These are phyloP conservation scores for Spea hammondii DNA, from an alignment of 2,797 vertebrate genomes.

Conservation along the genomic window DNA sequence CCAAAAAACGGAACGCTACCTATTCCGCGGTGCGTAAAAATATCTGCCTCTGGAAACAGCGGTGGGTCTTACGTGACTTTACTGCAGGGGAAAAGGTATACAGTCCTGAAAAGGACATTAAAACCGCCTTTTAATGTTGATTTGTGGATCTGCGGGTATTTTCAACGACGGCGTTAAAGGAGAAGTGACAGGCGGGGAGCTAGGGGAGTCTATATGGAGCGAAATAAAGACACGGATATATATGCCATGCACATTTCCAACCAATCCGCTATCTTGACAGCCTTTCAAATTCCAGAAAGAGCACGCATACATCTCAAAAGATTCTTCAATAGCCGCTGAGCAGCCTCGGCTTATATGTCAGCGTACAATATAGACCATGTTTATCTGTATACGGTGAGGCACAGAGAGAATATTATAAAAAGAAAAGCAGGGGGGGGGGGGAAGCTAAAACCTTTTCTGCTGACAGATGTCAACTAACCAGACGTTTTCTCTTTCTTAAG, in stretches of 20 bases:
- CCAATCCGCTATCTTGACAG: conserved; percentile 65
- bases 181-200: conserved; percentile 19
- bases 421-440: conserved; percentile 60
- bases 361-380: conserved; percentile 66
- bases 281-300: conserved; percentile 64
- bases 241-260: conserved; percentile 63
- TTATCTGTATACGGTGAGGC: conserved; percentile 66
- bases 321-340: conserved; percentile 61
- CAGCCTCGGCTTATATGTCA: conserved; percentile 66
- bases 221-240: conserved; percentile 63
- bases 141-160: conserved; percentile 39
- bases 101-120: conserved; percentile 28
- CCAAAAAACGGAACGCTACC: conserved; percentile 55
- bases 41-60: conserved; percentile 50
- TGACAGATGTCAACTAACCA: conserved; percentile 66
- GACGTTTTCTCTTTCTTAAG: conserved; percentile 63
- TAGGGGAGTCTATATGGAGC: background rate
- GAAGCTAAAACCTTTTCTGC: conserved; percentile 62
- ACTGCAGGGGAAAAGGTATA: conserved; percentile 24
- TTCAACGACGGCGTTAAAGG: conserved; percentile 52
- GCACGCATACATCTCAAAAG: conserved; percentile 67
- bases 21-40: conserved; percentile 56
- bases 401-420: conserved; percentile 60
- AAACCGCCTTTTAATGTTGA: conserved; percentile 31
- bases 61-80: conserved; percentile 36